Conservation (phyloP, 1,140 invertebrate genomes). For the Penaeus japonicus region DNA sequence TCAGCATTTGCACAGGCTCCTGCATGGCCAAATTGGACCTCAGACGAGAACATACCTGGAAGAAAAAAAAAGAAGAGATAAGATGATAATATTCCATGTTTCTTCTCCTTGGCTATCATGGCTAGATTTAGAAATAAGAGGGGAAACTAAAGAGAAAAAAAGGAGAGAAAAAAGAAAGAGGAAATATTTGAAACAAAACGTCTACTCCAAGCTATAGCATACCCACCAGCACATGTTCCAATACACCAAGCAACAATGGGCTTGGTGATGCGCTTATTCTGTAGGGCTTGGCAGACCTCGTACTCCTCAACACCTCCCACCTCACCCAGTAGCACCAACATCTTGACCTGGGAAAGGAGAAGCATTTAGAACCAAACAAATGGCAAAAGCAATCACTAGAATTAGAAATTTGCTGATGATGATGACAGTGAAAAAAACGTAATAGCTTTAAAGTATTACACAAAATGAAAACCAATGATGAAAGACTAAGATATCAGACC, state of each 20-base stretch:
- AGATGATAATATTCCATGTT: background rate
- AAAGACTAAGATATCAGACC: no score
- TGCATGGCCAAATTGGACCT: conserved; percentile 99
- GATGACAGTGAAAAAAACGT: no score
- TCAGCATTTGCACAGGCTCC: conserved; percentile 96
- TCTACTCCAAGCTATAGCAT: conserved; percentile 25
- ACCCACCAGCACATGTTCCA: conserved; percentile 77
- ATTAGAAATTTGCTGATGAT: no score
- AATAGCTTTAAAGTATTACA: background rate
- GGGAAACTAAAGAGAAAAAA: background rate
- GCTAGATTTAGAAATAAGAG: background rate
- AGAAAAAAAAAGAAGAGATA: conserved; percentile 49
- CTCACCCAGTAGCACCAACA: conserved; percentile 96
- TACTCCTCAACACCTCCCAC: conserved; percentile 99
- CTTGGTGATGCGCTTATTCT: conserved; percentile 85
- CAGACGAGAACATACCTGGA: conserved; percentile 88
- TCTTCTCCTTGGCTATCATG: background rate
- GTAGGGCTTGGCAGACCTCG: conserved; percentile 90
- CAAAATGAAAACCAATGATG: background rate
- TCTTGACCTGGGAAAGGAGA: conserved; percentile 74
- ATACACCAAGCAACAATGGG: conserved; percentile 99
- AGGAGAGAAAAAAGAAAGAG: background rate
- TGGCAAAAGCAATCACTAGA: no score
- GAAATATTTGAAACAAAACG: background rate
- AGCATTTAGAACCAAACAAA: no score